phyloP scores from a whole-genome alignment of 2,888 invertebrate species.

The Drosophila falleni region DNA sequence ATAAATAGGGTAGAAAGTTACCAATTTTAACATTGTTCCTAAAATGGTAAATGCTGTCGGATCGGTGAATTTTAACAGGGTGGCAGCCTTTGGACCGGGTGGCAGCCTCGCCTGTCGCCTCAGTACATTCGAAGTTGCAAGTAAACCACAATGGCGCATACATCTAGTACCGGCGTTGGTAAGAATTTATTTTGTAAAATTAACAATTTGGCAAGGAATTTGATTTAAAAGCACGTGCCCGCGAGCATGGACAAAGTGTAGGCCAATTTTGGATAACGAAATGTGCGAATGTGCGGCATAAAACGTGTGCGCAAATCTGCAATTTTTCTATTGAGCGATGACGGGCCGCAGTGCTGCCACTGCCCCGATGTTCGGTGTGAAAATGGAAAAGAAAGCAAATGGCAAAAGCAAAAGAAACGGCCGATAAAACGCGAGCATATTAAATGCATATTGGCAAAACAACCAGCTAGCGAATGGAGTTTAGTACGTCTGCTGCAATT shows the following conservation, averaged over 20 bases:
- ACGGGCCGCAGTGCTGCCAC: slow-evolving; percentile 53
- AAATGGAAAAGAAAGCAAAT: slow-evolving; percentile 77
- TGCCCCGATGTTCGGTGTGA: slow-evolving; percentile 52
- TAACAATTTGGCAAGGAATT: slow-evolving; percentile 57
- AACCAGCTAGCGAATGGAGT: slow-evolving; percentile 7
- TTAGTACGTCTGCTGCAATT: slow-evolving; percentile 22
- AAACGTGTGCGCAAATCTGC: slow-evolving; percentile 45
- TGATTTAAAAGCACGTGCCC: slow-evolving; percentile 39
- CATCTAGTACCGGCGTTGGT: slow-evolving; percentile 96
- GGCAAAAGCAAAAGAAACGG: slow-evolving; percentile 43
- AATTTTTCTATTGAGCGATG: slow-evolving; percentile 61
- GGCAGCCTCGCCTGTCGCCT: too few species aligned
- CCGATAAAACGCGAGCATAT: slow-evolving; percentile 65
- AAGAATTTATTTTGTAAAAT: slow-evolving; percentile 86
- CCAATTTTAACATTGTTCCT: too few species aligned
- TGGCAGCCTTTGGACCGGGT: too few species aligned
- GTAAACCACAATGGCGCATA: slow-evolving; percentile 91
- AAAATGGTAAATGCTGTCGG: too few species aligned
- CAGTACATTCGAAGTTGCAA: too few species aligned
- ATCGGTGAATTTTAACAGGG: too few species aligned
- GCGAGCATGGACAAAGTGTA: slow-evolving; percentile 13
- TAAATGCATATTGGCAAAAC: slow-evolving; percentile 46
- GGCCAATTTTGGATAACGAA: slow-evolving; percentile 31
- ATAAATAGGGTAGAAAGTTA: too few species aligned
- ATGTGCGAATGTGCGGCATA: slow-evolving; percentile 31